Evolutionary conservation across 2,113 vertebrate genomes (phyloP), one percentile per base, ranked within the genome.

Genomic region (Narcine bancroftii): DNA sequence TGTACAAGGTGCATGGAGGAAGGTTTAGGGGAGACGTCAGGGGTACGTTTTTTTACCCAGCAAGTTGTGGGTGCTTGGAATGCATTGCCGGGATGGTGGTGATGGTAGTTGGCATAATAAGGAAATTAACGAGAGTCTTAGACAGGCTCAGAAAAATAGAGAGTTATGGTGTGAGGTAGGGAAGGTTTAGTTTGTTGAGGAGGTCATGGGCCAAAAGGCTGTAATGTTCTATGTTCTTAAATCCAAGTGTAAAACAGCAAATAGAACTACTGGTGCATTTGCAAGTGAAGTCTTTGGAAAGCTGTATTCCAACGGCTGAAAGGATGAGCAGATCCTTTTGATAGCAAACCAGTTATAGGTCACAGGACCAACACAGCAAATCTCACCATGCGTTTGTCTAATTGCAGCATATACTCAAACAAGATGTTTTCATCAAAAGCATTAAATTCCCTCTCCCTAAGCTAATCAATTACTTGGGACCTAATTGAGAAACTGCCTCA

Each of bases 381-480:
- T 94, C 94, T 95, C 95, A 94, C 92, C 95, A 95, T 94, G 94
- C 95, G 93, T 94, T 95, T 94, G 89, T 93, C 95, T 96, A 96
- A 96, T 96, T 96, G 94, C 94, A 95, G 94, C 94, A 94, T 93
- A 89, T 0, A 3, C 92, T 76, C 93, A 95, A 95, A 95, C 95
- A 95, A 95, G 96, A 96, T 93, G 92, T 93, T 94, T 95, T 95
- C 95, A 95, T 96, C 95, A 95, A 95, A 95, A 95, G 94, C 94
- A 94, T 92, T 94, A 93, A 93, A 87, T 93, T 94, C 92, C 93
- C 94, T 94, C 93, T 94, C 92, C 77, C 93, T 92, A 89, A 81
- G 76, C 94, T 96, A 94, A 96, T 95, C 95, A 96, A 96, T 96
- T 95, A 92, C 94, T 95, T 95, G 95, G 95, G 93, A 95, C 93